Base-by-base conservation (phyloP, 1,140 invertebrate genomes). In the Eurosta solidaginis region DNA sequence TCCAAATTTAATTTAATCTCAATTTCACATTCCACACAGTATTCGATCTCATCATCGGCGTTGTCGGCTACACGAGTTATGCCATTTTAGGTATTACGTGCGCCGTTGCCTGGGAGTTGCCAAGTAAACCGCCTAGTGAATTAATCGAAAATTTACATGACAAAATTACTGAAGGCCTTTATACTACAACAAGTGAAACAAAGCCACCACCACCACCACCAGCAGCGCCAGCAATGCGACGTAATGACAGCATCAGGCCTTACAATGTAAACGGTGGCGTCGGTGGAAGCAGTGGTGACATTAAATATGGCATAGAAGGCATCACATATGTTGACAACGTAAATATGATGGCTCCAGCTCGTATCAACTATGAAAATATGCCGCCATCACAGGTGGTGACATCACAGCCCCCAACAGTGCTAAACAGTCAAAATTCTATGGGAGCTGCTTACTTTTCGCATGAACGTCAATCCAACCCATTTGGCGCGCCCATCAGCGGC, bases 51-150 rank as follows among this genome's bases (percentile, higher is more conserved):
- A 85, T 87, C 79, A 84, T 87, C 81, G 82, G 83, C 77, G 84
- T 87, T 74, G 80, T 87, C 44, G 86, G 86, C 79, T 87, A 86
- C 54, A 87, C 83, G 36, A 87, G 84, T 74, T 87, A 82, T 59
- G 91, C 93, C 80, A 90, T 92, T 7, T 87, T 92, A 78, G 93
- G 93, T 25, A 89, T 92, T 68, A 94, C 94, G 14, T 93, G 92
- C 22, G 92, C 93, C 2, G 88, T 94, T 79, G 93, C 93, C 20
- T 95, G 91, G 89, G 92, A 94, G 85, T 86, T 95, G 54, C 94
- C 93, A 89, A 92, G 79, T 88, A 92, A 83, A 89, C 91, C 50
- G 50, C 81, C 85, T 74, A 87, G 85, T 74, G 85, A 87, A 77
- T 77, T 87, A 79, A 63, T 87, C 76, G 84, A 87, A 78, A 81